Conservation (phyloP, 1,140 invertebrate genomes). For the Trichomalopsis sarcophagae region DNA sequence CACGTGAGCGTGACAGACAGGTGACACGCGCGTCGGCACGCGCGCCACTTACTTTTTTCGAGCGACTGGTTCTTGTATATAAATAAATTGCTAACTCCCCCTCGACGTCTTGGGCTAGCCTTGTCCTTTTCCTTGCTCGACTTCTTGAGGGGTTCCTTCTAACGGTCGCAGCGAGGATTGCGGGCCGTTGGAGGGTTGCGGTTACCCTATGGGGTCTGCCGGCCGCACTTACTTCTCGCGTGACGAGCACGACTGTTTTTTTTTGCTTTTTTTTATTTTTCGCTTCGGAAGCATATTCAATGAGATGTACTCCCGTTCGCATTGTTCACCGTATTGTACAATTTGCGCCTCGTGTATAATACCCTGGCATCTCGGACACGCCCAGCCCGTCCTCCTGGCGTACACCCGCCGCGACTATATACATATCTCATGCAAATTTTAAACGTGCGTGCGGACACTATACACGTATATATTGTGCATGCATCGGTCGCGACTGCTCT, state of each 20-base stretch:
- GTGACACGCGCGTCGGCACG: conserved; percentile 73
- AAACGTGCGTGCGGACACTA: background rate
- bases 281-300: background rate
- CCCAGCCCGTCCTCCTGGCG: background rate
- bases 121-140: background rate
- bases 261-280: no score
- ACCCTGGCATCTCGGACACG: background rate
- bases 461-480: background rate
- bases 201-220: background rate
- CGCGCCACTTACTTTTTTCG: conserved; percentile 37
- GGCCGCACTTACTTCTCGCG: background rate
- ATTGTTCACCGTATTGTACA: background rate
- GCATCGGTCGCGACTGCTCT: background rate
- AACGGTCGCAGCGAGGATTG: background rate
- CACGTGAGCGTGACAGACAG: conserved; percentile 72
- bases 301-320: background rate
- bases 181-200: background rate
- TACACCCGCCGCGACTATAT: background rate
- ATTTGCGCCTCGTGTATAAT: background rate
- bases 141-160: background rate
- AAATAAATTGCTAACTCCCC: background rate
- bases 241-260: background rate
- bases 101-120: background rate
- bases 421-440: conserved; percentile 34
- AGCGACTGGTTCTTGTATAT: conserved; percentile 9